Conservation (phyloP, 2,113 vertebrate species). For the Orcinus orca region DNA sequence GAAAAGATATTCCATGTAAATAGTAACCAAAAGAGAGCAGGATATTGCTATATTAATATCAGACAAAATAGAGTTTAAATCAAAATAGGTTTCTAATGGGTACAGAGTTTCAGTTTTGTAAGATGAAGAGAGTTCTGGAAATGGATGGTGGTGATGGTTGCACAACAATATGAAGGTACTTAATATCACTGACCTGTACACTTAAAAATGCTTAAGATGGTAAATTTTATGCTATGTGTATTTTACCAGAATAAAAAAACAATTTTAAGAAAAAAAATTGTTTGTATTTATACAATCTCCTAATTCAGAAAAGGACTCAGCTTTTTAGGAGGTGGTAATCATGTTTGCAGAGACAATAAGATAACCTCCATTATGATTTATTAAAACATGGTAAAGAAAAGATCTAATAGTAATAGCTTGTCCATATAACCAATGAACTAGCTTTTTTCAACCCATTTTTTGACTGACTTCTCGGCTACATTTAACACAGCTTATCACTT, state of each 20-base stretch:
- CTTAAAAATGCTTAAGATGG: neutral
- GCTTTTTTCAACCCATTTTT: neutral
- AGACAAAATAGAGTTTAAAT: neutral
- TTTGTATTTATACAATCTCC: neutral
- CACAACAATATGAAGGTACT: neutral
- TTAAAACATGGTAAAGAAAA: neutral
- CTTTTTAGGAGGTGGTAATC: neutral
- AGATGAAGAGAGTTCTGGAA: neutral
- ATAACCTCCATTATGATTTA: neutral
- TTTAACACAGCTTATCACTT: neutral
- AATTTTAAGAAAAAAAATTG: neutral
- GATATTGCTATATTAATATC: neutral
- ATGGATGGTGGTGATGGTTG: neutral
- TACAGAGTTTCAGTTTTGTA: neutral
- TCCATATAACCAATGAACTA: neutral
- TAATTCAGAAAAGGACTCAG: neutral
- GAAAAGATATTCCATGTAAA: neutral
- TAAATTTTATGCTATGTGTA: neutral
- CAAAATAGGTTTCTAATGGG: neutral
- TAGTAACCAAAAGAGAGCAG: neutral
- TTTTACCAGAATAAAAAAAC: slow-evolving; percentile 27
- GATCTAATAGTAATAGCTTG: neutral
- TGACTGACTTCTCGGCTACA: neutral
- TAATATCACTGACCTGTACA: neutral
- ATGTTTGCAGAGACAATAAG: neutral